These are phyloP conservation scores for Craseonycteris thonglongyai DNA, from an alignment of 2,113 vertebrate species.

Conservation along the genomic window DNA sequence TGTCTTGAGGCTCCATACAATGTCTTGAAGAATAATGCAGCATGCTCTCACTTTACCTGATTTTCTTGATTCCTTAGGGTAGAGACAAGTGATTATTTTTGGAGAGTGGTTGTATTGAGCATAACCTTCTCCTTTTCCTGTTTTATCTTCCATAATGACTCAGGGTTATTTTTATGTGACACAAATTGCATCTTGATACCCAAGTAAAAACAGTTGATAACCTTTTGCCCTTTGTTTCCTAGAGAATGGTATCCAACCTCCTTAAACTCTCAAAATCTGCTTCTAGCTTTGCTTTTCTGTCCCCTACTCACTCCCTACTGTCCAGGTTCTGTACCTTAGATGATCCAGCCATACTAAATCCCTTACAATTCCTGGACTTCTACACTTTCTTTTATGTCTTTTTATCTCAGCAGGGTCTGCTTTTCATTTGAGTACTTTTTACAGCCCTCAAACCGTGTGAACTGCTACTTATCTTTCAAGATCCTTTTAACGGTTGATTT, in stretches of 20 bases:
- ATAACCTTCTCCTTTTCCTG: background rate
- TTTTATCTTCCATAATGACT: background rate
- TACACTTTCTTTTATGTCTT: background rate
- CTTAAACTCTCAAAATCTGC: background rate
- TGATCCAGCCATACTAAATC: background rate
- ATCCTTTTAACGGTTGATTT: background rate
- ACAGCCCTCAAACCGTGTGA: background rate
- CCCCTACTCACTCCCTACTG: background rate
- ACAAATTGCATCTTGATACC: background rate
- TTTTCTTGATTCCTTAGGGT: background rate
- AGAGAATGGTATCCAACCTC: background rate
- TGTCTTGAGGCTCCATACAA: background rate
- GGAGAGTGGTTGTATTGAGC: accelerated
- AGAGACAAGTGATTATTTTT: background rate
- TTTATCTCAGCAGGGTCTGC: background rate
- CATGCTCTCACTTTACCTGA: background rate
- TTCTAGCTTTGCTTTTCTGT: background rate
- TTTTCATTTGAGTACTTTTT: background rate
- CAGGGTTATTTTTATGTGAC: background rate
- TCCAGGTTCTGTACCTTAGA: background rate
- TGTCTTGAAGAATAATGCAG: background rate
- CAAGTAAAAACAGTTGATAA: background rate
- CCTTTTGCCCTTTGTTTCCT: background rate
- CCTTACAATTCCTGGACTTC: background rate
- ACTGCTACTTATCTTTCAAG: background rate